These are phyloP conservation scores for Spisula solida DNA, from an alignment of 2,888 invertebrate genomes.

Conservation along the genomic window DNA sequence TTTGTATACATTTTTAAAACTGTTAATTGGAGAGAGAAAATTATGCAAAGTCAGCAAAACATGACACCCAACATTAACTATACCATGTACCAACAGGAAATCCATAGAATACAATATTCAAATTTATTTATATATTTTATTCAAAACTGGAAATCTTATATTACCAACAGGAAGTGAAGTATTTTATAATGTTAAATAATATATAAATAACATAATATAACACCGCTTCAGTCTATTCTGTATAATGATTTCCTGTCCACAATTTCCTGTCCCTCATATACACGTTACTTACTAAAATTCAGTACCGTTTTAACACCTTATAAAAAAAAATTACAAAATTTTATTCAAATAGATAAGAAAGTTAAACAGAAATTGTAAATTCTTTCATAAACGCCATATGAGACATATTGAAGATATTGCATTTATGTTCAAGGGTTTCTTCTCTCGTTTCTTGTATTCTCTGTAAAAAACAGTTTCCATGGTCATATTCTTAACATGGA, in stretches of 20 bases:
- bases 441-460: too few relatives aligned
- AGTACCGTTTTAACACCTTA: neutral
- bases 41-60: neutral
- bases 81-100: conserved; percentile 25
- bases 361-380: too few relatives aligned
- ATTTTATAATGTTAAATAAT: conserved; percentile 15
- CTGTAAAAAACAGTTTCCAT: too few relatives aligned
- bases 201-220: conserved; percentile 25
- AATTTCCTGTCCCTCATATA: too few relatives aligned
- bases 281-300: neutral
- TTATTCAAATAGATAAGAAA: neutral
- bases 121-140: conserved; percentile 32
- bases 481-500: too few relatives aligned
- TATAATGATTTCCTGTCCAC: conserved; percentile 28
- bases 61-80: neutral
- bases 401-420: too few relatives aligned
- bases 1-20: neutral
- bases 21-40: conserved; percentile 6
- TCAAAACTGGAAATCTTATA: conserved; percentile 25
- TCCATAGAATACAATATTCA: conserved; percentile 24
- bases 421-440: too few relatives aligned
- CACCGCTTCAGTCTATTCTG: neutral
- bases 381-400: too few relatives aligned
- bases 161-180: conserved; percentile 27
- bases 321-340: neutral